A percentile compares a stretch with the other conserved stretches of the same genome.
phyloP scores from a whole-genome alignment of 1,140 invertebrate genomes.

The Coenobita brevimanus region DNA sequence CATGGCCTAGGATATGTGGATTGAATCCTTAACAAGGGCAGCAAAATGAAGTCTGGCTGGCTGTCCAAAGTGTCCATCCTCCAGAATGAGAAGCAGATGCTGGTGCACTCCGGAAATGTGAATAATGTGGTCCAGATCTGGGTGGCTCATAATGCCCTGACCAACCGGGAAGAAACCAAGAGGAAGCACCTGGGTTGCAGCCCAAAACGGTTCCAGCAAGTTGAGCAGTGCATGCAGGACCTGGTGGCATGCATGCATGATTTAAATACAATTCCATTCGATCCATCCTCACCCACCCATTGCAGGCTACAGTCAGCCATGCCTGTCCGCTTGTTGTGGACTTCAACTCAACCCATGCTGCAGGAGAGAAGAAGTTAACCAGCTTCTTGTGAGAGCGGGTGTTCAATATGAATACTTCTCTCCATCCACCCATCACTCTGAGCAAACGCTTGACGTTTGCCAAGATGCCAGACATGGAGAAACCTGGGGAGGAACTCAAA shows the following conservation, averaged over 20 bases:
- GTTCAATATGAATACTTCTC: too few species aligned
- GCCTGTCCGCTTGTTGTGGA: neutral
- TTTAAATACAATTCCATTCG: neutral
- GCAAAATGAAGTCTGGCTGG: constrained; percentile 11
- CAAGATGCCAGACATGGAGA: too few species aligned
- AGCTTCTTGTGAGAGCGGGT: too few species aligned
- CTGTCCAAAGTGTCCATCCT: neutral
- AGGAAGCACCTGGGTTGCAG: neutral
- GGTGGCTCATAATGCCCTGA: neutral
- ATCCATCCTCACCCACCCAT: neutral
- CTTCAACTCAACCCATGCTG: neutral
- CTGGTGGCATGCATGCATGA: constrained; percentile 11
- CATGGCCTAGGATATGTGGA: constrained; percentile 8
- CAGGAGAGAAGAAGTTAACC: neutral
- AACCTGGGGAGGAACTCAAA: too few species aligned
- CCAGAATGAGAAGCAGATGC: constrained; percentile 21
- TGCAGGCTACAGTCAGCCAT: neutral
- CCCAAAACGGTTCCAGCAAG: neutral
- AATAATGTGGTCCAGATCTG: neutral
- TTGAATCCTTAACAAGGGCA: constrained; percentile 10
- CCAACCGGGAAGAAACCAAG: too few species aligned
- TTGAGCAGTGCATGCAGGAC: constrained; percentile 6
- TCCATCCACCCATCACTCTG: too few species aligned
- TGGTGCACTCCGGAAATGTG: too few species aligned
- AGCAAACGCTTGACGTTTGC: too few species aligned